These are phyloP conservation scores for Sinotaia quadrata DNA, from an alignment of 2,888 invertebrate genomes.

Conservation along the genomic window DNA sequence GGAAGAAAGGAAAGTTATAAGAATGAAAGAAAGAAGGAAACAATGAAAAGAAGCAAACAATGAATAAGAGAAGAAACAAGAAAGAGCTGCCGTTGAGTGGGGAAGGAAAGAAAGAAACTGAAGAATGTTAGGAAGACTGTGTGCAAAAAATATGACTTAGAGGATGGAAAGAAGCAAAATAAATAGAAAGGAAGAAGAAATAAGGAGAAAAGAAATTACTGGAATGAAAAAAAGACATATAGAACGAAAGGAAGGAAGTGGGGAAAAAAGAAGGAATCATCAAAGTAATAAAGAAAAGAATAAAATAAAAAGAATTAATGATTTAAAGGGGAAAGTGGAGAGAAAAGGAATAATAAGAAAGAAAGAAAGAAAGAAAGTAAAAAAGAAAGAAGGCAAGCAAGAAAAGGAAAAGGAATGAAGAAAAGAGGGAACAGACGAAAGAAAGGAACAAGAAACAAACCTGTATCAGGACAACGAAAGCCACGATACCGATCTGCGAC, in stretches of 20 bases:
- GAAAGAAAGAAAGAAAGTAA: slow-evolving; percentile 16
- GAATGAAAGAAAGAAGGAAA: too few relatives aligned
- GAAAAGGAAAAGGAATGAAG: neutral
- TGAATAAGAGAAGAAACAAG: too few relatives aligned
- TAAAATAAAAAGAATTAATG: neutral
- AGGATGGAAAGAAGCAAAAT: too few relatives aligned
- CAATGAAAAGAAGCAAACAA: too few relatives aligned
- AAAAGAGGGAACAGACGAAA: neutral
- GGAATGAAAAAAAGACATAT: neutral
- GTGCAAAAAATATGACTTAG: too few relatives aligned
- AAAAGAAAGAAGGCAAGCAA: slow-evolving; percentile 1
- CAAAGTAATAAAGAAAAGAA: neutral
- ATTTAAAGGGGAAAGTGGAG: neutral
- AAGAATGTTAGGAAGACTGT: too few relatives aligned
- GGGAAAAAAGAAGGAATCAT: slow-evolving; percentile 3
- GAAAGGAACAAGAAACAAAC: slow-evolving; percentile 39
- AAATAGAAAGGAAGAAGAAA: neutral
- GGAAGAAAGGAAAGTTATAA: too few relatives aligned
- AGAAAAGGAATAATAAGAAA: slow-evolving; percentile 15
- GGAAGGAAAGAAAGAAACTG: too few relatives aligned
- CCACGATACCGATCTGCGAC: slow-evolving; percentile 58
- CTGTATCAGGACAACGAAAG: slow-evolving; percentile 53
- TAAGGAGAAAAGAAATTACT: neutral
- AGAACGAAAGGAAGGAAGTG: slow-evolving; percentile 1
- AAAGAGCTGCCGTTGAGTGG: too few relatives aligned